phyloP scores from a whole-genome alignment of 2,888 invertebrate species.

The Drosophila cognata region DNA sequence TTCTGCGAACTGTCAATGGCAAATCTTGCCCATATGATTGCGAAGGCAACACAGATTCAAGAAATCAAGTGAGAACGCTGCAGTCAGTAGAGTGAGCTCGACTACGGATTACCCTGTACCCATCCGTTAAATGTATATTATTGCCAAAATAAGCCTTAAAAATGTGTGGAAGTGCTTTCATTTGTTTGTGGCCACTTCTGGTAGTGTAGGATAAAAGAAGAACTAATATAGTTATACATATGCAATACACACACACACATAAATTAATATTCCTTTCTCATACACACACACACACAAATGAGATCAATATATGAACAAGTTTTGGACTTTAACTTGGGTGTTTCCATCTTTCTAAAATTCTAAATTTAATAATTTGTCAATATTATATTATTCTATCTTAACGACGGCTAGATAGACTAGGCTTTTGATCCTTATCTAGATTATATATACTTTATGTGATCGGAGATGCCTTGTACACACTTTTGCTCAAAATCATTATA shows the following conservation, averaged over 20 bases:
- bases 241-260: too few species aligned
- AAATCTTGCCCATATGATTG: background rate
- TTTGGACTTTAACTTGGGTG: fast-evolving
- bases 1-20: conserved; percentile 5
- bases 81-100: background rate
- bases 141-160: background rate
- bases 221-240: background rate
- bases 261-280: background rate
- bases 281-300: background rate
- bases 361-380: background rate
- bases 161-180: background rate
- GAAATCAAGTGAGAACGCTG: background rate
- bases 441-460: background rate
- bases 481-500: background rate
- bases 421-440: background rate
- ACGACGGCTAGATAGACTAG: too few species aligned
- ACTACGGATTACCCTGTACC: background rate
- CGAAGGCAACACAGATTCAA: background rate
- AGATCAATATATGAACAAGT: background rate
- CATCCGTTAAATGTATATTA: background rate
- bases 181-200: background rate
- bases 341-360: background rate
- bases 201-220: background rate
- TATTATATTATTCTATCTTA: background rate
- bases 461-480: too few species aligned